Evolutionary conservation across 1,140 invertebrate species (phyloP).

Genomic region (Radopholus similis): DNA sequence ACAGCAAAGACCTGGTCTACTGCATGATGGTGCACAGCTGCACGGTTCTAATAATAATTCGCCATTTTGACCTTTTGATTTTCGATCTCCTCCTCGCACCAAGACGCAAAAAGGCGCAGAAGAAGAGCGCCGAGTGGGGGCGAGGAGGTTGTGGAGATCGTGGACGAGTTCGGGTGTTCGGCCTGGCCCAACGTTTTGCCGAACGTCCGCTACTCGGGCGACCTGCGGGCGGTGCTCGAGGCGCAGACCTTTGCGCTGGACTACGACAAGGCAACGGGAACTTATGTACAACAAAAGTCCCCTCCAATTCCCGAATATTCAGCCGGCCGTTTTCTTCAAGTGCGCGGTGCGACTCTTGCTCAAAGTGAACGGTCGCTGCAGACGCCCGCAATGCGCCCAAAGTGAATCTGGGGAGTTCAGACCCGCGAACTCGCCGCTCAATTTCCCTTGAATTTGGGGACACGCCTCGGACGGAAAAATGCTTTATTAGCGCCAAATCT

Average conservation of each 20-base stretch:
- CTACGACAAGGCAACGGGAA: slow-evolving; percentile 40
- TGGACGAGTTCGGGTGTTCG: slow-evolving; percentile 52
- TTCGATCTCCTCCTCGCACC: neutral
- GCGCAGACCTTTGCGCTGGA: slow-evolving; percentile 49
- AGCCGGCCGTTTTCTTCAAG: slow-evolving; percentile 47
- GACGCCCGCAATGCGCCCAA: slow-evolving; percentile 37
- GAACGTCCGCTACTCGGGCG: slow-evolving; percentile 35
- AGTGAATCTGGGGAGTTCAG: no score
- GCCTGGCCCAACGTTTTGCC: slow-evolving; percentile 40
- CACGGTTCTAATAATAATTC: slow-evolving; percentile 32
- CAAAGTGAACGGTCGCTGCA: slow-evolving; percentile 46
- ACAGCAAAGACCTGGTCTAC: slow-evolving; percentile 20
- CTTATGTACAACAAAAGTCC: neutral
- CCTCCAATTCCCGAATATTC: slow-evolving; percentile 15
- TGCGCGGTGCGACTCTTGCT: slow-evolving; percentile 46
- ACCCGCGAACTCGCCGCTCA: no score
- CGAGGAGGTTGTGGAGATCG: slow-evolving; percentile 34
- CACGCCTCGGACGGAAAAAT: no score
- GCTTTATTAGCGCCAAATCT: no score
- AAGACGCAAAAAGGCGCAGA: no score
- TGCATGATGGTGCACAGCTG: slow-evolving; percentile 55
- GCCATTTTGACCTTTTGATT: neutral
- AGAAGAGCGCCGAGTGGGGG: no score
- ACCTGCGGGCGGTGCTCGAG: slow-evolving; percentile 35
- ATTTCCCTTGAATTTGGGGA: no score